These are phyloP conservation scores for Drosophila macrospina DNA, from an alignment of 2,888 invertebrate species.

Conservation along the genomic window DNA sequence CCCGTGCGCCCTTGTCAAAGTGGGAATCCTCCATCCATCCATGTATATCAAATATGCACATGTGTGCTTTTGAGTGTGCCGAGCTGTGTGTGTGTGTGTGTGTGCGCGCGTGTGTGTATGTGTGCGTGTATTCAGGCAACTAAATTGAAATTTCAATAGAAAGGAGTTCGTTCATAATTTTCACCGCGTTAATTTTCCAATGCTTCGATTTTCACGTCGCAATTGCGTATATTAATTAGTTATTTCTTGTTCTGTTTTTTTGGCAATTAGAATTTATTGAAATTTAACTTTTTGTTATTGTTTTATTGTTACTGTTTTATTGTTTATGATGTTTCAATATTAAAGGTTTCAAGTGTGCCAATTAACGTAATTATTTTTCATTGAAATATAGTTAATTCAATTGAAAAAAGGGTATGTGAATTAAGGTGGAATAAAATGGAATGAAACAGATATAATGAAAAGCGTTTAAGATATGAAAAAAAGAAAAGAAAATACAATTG, in stretches of 20 bases:
- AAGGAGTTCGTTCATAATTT: slow-evolving; percentile 4
- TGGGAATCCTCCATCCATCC: background rate
- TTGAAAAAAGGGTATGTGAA: slow-evolving; percentile 1
- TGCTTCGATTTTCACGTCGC: slow-evolving; percentile 9
- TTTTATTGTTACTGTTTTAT: too few species aligned
- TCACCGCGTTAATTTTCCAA: slow-evolving; percentile 14
- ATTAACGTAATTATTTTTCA: background rate
- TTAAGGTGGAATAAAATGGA: background rate
- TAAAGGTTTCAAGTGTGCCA: background rate
- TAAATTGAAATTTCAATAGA: slow-evolving; percentile 19
- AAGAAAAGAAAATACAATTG: too few species aligned
- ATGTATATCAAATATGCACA: background rate
- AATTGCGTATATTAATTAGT: slow-evolving; percentile 26
- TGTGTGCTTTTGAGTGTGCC: background rate
- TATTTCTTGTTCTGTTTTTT: slow-evolving; percentile 10
- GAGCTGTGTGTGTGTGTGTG: slow-evolving; percentile 1
- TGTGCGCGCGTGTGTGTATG: slow-evolving; percentile 4
- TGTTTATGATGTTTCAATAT: background rate
- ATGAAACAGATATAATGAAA: background rate
- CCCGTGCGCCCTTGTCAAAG: slow-evolving; percentile 1
- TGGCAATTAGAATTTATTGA: slow-evolving; percentile 2
- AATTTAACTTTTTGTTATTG: background rate
- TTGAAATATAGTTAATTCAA: background rate
- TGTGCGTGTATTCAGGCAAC: slow-evolving; percentile 2
- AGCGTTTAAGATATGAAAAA: too few species aligned